Percentiles rank a stretch among this genome's conserved stretches.
These are phyloP conservation scores for Myoxocephalus aenaeus DNA, from an alignment of 2,797 vertebrate genomes.

Conservation along the genomic window DNA sequence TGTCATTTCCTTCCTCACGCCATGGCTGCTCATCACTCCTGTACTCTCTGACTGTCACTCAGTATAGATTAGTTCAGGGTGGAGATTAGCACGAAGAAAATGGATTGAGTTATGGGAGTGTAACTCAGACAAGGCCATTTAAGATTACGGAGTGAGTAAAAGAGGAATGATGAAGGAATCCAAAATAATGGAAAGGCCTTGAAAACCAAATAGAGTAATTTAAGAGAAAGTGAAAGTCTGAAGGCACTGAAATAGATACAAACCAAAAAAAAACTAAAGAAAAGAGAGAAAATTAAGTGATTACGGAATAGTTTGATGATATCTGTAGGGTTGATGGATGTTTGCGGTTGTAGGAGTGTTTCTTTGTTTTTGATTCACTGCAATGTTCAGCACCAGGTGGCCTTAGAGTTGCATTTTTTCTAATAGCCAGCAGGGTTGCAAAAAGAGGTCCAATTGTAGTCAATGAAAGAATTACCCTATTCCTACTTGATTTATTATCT, in stretches of 20 bases:
- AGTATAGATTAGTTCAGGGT: constrained; percentile 64
- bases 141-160: background rate
- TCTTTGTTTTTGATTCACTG: constrained; percentile 3
- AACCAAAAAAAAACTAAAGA: background rate
- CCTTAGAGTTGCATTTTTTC: background rate
- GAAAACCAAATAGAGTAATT: background rate
- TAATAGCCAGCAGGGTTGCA: background rate
- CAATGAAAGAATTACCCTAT: background rate
- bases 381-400: background rate
- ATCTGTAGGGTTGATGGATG: constrained; percentile 31
- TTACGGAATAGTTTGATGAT: background rate
- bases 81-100: constrained; percentile 23
- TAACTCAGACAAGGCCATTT: constrained; percentile 14
- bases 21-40: constrained; percentile 46
- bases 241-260: constrained; percentile 1
- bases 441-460: background rate
- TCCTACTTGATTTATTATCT: background rate
- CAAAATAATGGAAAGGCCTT: background rate
- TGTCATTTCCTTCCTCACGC: constrained; percentile 32
- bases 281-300: background rate
- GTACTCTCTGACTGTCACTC: constrained; percentile 66
- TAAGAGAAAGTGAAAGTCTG: background rate
- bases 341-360: constrained; percentile 14
- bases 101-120: background rate
- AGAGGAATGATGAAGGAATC: background rate